A percentile compares a stretch with the other conserved stretches of the same genome.
These are phyloP conservation scores for Dendropsophus ebraccatus DNA, from an alignment of 2,113 vertebrate genomes.

Conservation along the genomic window DNA sequence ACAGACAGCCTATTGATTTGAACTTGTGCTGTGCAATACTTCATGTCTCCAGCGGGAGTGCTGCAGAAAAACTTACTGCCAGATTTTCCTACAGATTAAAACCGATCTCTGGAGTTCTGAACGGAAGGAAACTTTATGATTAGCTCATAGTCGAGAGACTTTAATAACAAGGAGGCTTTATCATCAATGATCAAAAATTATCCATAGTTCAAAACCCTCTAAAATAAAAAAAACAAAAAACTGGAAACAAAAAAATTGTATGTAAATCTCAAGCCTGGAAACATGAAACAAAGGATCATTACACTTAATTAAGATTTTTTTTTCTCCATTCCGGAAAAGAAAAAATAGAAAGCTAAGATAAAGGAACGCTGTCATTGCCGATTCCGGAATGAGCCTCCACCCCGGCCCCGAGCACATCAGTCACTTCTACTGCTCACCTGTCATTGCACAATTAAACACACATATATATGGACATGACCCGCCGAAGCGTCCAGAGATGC, in stretches of 20 bases:
- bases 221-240: too few species aligned
- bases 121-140: too few species aligned
- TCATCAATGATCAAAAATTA: too few species aligned
- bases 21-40: too few species aligned
- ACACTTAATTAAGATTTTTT: neutral
- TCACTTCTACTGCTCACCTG: neutral
- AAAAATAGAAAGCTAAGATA: neutral
- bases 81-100: neutral
- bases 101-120: too few species aligned
- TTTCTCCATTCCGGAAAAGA: neutral
- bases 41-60: too few species aligned
- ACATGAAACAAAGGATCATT: neutral
- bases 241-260: neutral
- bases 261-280: neutral
- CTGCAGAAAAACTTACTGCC: too few species aligned
- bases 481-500: neutral
- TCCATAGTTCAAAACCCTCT: neutral
- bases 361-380: conserved; percentile 8
- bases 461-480: neutral
- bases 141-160: too few species aligned
- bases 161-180: too few species aligned
- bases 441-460: conserved; percentile 22
- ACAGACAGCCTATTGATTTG: neutral
- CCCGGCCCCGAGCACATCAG: neutral
- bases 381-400: conserved; percentile 7